These are phyloP conservation scores for Oncorhynchus mykiss DNA, from an alignment of 2,113 vertebrate species.

Conservation along the genomic window DNA sequence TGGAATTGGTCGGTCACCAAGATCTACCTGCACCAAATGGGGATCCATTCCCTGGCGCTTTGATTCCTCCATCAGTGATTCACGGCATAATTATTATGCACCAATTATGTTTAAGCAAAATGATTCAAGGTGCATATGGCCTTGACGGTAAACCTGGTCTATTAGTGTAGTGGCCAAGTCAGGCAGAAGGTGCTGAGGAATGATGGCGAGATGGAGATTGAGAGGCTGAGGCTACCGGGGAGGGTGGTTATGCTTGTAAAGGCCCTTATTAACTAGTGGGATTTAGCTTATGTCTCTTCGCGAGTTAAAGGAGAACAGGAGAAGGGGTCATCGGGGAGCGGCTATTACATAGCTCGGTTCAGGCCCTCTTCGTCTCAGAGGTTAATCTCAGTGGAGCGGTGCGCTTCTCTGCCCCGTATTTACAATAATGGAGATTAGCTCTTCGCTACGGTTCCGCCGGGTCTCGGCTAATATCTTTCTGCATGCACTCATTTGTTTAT, in stretches of 20 bases:
- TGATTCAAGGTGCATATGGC: conserved; percentile 3
- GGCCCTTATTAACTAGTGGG: conserved; percentile 17
- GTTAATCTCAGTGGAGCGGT: neutral
- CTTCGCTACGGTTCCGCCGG: neutral
- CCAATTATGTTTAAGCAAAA: conserved; percentile 6
- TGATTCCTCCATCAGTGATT: neutral
- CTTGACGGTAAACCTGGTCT: conserved; percentile 4
- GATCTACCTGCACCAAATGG: neutral
- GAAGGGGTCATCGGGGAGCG: conserved; percentile 11
- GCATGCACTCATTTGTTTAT: neutral
- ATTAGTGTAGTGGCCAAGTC: neutral
- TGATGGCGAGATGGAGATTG: neutral
- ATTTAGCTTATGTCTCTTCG: neutral
- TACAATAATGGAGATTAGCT: neutral
- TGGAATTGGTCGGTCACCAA: too few relatives aligned
- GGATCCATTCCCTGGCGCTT: neutral
- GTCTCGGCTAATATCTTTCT: neutral
- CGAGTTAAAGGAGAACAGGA: neutral
- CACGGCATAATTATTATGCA: neutral
- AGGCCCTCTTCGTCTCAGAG: neutral
- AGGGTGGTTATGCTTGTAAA: conserved; percentile 6
- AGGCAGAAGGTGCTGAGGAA: neutral
- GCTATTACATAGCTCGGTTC: conserved; percentile 12
- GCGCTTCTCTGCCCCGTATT: neutral
- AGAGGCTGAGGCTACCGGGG: neutral